phyloP scores from a whole-genome alignment of 2,797 vertebrate genomes.

The Todus mexicanus region DNA sequence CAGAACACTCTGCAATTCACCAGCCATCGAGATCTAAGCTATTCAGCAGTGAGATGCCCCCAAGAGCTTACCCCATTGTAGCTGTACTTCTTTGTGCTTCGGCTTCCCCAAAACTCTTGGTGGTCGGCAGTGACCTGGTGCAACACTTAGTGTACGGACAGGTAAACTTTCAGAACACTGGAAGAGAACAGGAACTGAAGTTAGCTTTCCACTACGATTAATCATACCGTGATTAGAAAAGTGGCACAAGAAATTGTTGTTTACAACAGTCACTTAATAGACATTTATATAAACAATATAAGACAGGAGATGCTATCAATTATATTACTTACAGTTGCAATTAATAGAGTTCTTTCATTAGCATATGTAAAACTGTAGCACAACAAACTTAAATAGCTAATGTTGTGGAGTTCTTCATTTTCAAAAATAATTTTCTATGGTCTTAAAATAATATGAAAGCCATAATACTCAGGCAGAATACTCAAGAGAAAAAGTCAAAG shows the following conservation, averaged over 20 bases:
- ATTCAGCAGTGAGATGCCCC: background rate
- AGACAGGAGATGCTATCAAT: background rate
- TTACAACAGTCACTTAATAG: background rate
- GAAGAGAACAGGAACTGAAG: background rate
- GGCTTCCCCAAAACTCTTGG: slow-evolving; percentile 89
- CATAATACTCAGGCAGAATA: background rate
- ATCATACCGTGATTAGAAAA: accelerated
- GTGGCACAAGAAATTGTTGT: background rate
- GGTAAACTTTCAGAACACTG: slow-evolving; percentile 91
- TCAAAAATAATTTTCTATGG: background rate
- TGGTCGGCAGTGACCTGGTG: slow-evolving; percentile 88
- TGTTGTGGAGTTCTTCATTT: background rate
- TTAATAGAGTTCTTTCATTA: background rate
- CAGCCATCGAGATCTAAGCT: background rate
- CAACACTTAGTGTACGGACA: slow-evolving; percentile 87
- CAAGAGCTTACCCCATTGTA: slow-evolving; percentile 92
- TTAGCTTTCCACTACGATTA: background rate
- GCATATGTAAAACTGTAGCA: background rate
- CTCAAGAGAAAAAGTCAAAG: background rate
- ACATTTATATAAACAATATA: background rate
- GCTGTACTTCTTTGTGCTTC: slow-evolving; percentile 93
- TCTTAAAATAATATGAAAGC: background rate
- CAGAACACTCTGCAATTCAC: background rate
- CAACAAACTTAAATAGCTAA: background rate
- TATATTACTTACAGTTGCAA: background rate